Evolutionary conservation across 2,888 invertebrate genomes (phyloP).

Genomic region (Polydrusus pterygomalis): DNA sequence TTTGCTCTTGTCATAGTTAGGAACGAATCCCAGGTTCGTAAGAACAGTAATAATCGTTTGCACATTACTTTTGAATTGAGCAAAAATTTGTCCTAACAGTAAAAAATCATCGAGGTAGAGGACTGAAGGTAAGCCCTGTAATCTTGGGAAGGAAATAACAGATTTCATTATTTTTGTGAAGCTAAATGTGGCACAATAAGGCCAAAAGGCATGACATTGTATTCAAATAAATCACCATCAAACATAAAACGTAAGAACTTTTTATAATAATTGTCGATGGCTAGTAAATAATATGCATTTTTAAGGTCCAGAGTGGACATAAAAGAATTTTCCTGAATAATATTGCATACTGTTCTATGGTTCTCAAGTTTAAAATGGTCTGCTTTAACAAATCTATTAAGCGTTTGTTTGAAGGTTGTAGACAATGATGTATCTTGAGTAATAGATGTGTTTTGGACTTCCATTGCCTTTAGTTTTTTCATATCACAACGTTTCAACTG

Average conservation of each 20-base stretch:
- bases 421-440: no score
- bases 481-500: no score
- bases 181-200: not conserved
- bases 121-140: constrained; percentile 9
- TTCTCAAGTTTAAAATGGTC: constrained; percentile 57
- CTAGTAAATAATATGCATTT: constrained; percentile 17
- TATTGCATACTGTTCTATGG: constrained; percentile 41
- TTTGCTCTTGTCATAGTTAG: no score
- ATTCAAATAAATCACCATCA: constrained; percentile 19
- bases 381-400: no score
- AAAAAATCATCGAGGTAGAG: no score
- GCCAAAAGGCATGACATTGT: constrained; percentile 20
- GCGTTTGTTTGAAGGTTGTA: no score
- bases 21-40: constrained; percentile 18
- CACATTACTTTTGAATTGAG: no score
- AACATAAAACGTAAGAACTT: constrained; percentile 26
- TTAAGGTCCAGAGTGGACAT: constrained; percentile 32
- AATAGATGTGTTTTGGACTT: no score
- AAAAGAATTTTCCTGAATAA: constrained; percentile 24
- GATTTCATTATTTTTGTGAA: constrained; percentile 40
- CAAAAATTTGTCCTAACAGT: no score
- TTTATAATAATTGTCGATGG: not conserved
- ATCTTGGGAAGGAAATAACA: constrained; percentile 2
- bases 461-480: no score
- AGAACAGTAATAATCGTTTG: not conserved